These are phyloP conservation scores for Balanococcus diminutus DNA, from an alignment of 2,888 invertebrate species.

Conservation along the genomic window DNA sequence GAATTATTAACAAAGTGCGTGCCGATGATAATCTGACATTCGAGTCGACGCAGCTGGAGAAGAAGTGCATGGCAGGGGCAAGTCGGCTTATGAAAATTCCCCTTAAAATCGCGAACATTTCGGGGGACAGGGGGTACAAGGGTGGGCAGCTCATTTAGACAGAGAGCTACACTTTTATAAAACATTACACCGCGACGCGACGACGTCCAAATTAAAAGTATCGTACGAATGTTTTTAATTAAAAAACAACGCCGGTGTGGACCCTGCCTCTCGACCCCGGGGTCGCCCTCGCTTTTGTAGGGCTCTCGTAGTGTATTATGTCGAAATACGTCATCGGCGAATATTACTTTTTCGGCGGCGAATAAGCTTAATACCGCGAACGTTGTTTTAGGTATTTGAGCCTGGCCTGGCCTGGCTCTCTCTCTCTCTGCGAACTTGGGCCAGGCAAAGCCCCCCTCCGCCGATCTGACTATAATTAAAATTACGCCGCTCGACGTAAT, in stretches of 20 bases:
- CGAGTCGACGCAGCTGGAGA: background rate
- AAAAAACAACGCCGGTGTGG: background rate
- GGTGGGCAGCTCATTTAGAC: background rate
- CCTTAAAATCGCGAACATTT: background rate
- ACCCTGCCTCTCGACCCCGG: background rate
- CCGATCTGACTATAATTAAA: background rate
- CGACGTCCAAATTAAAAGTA: background rate
- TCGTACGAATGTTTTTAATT: slow-evolving; percentile 24
- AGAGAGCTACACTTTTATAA: background rate
- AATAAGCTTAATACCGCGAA: background rate
- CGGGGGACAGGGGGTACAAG: no score
- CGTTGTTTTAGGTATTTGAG: background rate
- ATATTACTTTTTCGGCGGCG: slow-evolving; percentile 17
- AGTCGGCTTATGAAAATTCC: background rate
- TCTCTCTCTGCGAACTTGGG: background rate
- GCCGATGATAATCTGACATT: slow-evolving; percentile 24
- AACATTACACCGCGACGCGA: background rate
- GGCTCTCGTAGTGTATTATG: background rate
- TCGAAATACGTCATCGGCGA: slow-evolving; percentile 33
- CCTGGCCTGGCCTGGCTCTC: background rate
- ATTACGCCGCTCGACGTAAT: background rate
- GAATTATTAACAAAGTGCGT: slow-evolving; percentile 6
- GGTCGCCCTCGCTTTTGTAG: background rate
- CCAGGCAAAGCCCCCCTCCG: background rate
- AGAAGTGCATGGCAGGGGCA: background rate